A percentile compares a stretch with the other conserved stretches of the same genome.
phyloP scores from a whole-genome alignment of 2,888 invertebrate species.

The Eupsilia transversa region DNA sequence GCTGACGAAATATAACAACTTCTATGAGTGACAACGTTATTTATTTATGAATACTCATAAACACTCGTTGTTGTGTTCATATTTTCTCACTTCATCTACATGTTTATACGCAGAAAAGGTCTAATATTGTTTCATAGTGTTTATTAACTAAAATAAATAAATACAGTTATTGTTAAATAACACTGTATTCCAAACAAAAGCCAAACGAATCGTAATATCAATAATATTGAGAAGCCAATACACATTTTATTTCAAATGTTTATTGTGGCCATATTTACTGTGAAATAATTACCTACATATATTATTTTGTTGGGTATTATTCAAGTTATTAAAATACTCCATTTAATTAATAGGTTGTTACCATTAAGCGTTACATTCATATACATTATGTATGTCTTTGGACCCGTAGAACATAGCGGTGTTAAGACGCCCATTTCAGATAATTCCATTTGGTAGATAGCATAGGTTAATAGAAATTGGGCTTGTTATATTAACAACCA shows the following conservation, averaged over 20 bases:
- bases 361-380: slow-evolving; percentile 30
- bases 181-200: slow-evolving; percentile 1
- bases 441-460: slow-evolving; percentile 49
- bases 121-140: not conserved
- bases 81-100: not conserved
- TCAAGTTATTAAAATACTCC: not conserved
- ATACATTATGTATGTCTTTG: slow-evolving; percentile 17
- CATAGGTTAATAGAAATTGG: slow-evolving; percentile 43
- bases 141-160: not conserved
- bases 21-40: too few relatives aligned
- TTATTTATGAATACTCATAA: too few relatives aligned
- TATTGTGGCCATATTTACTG: not conserved
- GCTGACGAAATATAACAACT: too few relatives aligned
- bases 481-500: not conserved
- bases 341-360: not conserved
- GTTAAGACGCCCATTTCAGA: slow-evolving; percentile 34
- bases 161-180: not conserved
- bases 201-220: not conserved
- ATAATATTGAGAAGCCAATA: not conserved
- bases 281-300: not conserved
- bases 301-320: not conserved
- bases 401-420: slow-evolving; percentile 37
- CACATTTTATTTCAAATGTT: not conserved
- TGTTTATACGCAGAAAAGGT: not conserved
- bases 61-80: not conserved